Conservation (phyloP, 2,797 vertebrate genomes). For the Tympanoctomys barrerae region DNA sequence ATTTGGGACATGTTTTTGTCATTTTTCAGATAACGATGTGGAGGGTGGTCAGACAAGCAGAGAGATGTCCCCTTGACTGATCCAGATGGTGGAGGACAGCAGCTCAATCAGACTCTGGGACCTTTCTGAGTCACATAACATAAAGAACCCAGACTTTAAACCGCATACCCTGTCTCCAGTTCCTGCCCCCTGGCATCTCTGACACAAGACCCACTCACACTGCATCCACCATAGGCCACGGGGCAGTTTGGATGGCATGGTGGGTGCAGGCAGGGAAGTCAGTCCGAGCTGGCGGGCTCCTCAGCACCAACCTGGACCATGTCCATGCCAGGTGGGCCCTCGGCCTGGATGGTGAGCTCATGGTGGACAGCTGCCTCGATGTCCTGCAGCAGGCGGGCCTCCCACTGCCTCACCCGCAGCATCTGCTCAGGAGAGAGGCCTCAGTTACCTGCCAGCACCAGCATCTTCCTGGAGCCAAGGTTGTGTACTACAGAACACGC, state of each 20-base stretch:
- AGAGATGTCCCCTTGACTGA: background rate
- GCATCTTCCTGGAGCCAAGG: background rate
- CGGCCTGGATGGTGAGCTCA: slow-evolving; percentile 63
- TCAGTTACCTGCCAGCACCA: background rate
- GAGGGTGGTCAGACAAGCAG: background rate
- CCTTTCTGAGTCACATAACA: background rate
- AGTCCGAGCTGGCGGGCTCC: background rate
- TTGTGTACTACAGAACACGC: no score
- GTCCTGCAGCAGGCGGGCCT: slow-evolving; percentile 58
- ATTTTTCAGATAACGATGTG: background rate
- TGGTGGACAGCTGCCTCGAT: slow-evolving; percentile 74
- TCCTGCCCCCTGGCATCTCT: background rate
- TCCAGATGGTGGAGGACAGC: background rate
- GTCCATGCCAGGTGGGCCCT: background rate
- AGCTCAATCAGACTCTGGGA: background rate
- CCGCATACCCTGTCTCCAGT: background rate
- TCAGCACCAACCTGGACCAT: fast-evolving
- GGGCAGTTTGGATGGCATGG: background rate
- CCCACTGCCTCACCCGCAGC: slow-evolving; percentile 67
- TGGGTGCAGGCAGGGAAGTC: fast-evolving
- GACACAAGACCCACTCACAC: background rate
- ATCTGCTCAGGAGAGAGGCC: slow-evolving; percentile 29
- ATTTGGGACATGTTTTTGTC: background rate
- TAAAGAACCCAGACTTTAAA: background rate
- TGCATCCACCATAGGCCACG: fast-evolving